Conservation (phyloP, 2,113 vertebrate species). For the Pseudorasbora parva region DNA sequence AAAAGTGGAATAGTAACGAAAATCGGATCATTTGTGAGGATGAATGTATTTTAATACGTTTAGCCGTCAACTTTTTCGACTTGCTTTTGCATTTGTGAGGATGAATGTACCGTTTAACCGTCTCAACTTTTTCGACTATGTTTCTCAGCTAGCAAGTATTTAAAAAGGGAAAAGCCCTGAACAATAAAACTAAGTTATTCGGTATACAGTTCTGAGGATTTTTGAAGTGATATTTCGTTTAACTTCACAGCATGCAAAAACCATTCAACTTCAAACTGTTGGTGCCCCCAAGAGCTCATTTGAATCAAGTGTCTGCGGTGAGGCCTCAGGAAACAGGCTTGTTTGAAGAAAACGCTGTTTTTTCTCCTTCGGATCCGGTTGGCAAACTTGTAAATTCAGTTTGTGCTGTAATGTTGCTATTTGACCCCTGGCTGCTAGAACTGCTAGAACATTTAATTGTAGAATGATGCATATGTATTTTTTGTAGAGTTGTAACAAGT, state of each 20-base stretch:
- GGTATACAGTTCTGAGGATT: neutral
- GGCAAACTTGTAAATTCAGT: slow-evolving; percentile 29
- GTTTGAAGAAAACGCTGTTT: slow-evolving; percentile 45
- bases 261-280: slow-evolving; percentile 76
- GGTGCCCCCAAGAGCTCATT: slow-evolving; percentile 68
- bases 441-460: neutral
- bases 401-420: neutral
- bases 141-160: neutral
- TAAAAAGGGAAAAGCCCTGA: neutral
- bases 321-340: slow-evolving; percentile 64
- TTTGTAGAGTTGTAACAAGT: slow-evolving; percentile 63
- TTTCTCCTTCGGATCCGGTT: slow-evolving; percentile 49
- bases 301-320: slow-evolving; percentile 66
- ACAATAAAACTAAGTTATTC: neutral
- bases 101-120: neutral
- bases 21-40: neutral
- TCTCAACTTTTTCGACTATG: neutral
- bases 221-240: neutral
- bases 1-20: neutral
- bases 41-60: neutral
- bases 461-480: neutral
- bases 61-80: neutral
- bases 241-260: slow-evolving; percentile 70
- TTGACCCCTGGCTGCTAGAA: neutral
- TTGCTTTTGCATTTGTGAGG: neutral